These are phyloP conservation scores for Scalopus aquaticus DNA, from an alignment of 2,113 vertebrate species.

Conservation along the genomic window DNA sequence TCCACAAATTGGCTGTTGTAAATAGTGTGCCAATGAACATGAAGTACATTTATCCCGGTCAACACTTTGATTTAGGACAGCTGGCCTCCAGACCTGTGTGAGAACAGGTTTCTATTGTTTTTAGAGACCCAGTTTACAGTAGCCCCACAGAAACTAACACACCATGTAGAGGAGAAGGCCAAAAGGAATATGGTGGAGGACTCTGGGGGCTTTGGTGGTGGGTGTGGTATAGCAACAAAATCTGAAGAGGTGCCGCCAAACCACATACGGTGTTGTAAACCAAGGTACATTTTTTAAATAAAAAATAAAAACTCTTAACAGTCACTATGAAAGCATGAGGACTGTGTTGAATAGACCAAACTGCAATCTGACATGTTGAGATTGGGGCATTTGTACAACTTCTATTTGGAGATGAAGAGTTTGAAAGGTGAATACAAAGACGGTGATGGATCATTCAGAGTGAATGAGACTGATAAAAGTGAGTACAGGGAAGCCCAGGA, in stretches of 20 bases:
- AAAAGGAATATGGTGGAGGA: too few relatives aligned
- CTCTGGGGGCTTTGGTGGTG: too few relatives aligned
- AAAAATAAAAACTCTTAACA: not conserved
- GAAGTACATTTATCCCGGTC: too few relatives aligned
- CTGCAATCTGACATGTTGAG: not conserved
- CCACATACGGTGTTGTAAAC: too few relatives aligned
- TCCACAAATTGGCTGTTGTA: too few relatives aligned
- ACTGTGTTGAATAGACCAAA: not conserved
- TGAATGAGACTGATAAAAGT: not conserved
- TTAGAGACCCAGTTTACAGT: not conserved
- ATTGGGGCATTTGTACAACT: not conserved
- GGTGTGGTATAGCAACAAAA: too few relatives aligned
- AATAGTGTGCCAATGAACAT: too few relatives aligned
- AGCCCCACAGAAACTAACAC: not conserved
- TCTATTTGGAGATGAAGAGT: not conserved
- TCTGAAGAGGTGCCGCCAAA: too few relatives aligned
- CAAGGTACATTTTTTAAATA: too few relatives aligned
- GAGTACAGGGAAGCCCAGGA: not conserved
- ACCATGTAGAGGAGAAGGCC: not conserved
- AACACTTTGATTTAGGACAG: not conserved
- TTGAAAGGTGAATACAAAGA: not conserved
- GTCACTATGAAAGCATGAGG: not conserved
- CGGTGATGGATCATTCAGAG: not conserved
- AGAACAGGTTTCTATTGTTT: not conserved
- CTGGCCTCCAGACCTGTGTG: not conserved